A percentile compares a stretch with the other conserved stretches of the same genome.
These are phyloP conservation scores for Hydraecia micacea DNA, from an alignment of 2,888 invertebrate species.

Conservation along the genomic window DNA sequence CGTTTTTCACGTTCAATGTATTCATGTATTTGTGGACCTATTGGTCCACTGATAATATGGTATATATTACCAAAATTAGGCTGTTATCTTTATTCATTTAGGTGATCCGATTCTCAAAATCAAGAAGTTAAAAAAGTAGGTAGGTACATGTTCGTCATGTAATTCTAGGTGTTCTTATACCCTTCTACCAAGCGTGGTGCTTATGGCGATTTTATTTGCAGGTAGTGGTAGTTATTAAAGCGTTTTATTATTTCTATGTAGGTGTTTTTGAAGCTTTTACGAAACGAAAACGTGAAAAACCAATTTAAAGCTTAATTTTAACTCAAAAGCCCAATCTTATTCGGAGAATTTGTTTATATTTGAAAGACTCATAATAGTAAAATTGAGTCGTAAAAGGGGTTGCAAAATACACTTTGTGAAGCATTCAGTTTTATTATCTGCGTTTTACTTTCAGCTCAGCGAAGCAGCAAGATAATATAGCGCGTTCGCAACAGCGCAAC, in stretches of 20 bases:
- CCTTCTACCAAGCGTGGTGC: not conserved
- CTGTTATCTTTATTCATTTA: not conserved
- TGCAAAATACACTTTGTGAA: slow-evolving; percentile 24
- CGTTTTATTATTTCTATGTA: not conserved
- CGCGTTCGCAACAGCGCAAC: slow-evolving; percentile 40
- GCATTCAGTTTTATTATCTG: slow-evolving; percentile 35
- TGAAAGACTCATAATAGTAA: slow-evolving; percentile 22
- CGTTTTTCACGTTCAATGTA: slow-evolving; percentile 52
- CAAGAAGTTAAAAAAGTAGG: not conserved
- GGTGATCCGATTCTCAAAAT: not conserved
- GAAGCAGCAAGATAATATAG: slow-evolving; percentile 40
- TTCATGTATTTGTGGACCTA: too few relatives aligned
- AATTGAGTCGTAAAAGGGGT: slow-evolving; percentile 28
- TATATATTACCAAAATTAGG: slow-evolving; percentile 39
- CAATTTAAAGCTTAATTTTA: not conserved
- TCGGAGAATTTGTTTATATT: slow-evolving; percentile 30
- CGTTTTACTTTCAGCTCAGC: slow-evolving; percentile 32
- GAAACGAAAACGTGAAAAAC: not conserved
- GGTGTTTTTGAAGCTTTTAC: not conserved
- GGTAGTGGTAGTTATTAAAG: not conserved
- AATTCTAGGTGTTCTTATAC: not conserved
- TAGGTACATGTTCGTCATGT: not conserved
- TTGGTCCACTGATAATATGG: slow-evolving; percentile 44
- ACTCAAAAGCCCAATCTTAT: not conserved
- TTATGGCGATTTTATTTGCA: not conserved